These are phyloP conservation scores for Triplophysa rosa DNA, from an alignment of 2,113 vertebrate species.

Conservation along the genomic window DNA sequence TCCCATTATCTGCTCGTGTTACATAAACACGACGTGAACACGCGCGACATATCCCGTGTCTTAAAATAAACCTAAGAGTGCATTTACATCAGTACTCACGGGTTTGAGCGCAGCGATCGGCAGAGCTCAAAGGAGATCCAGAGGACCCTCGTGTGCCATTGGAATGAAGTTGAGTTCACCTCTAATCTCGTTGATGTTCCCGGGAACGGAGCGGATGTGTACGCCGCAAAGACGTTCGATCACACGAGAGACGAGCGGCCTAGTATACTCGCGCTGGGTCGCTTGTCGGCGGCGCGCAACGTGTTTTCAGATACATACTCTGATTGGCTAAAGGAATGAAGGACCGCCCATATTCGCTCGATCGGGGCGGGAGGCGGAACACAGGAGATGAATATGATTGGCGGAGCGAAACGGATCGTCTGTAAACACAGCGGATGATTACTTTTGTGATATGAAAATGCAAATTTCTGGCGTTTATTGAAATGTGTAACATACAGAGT, in stretches of 20 bases:
- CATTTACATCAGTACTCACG: slow-evolving; percentile 66
- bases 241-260: slow-evolving; percentile 50
- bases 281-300: slow-evolving; percentile 50
- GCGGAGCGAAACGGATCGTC: slow-evolving; percentile 7
- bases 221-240: slow-evolving; percentile 65
- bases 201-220: slow-evolving; percentile 37
- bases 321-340: slow-evolving; percentile 43
- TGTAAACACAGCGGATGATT: slow-evolving; percentile 31
- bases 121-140: slow-evolving; percentile 20
- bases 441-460: slow-evolving; percentile 11
- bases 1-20: slow-evolving; percentile 43
- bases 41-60: slow-evolving; percentile 53
- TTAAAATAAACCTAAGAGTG: slow-evolving; percentile 58
- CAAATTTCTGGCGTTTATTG: slow-evolving; percentile 11
- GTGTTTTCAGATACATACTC: slow-evolving; percentile 40
- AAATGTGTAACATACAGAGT: slow-evolving; percentile 5
- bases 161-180: slow-evolving; percentile 31
- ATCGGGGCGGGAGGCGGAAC: slow-evolving; percentile 20
- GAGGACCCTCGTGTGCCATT: slow-evolving; percentile 41
- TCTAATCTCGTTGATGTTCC: slow-evolving; percentile 50
- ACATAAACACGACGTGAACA: slow-evolving; percentile 70
- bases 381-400: slow-evolving; percentile 35
- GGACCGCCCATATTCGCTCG: slow-evolving; percentile 28
- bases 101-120: background rate
- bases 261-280: slow-evolving; percentile 44